phyloP scores from a whole-genome alignment of 2,888 invertebrate genomes.

The Euspilapteryx auroguttella region DNA sequence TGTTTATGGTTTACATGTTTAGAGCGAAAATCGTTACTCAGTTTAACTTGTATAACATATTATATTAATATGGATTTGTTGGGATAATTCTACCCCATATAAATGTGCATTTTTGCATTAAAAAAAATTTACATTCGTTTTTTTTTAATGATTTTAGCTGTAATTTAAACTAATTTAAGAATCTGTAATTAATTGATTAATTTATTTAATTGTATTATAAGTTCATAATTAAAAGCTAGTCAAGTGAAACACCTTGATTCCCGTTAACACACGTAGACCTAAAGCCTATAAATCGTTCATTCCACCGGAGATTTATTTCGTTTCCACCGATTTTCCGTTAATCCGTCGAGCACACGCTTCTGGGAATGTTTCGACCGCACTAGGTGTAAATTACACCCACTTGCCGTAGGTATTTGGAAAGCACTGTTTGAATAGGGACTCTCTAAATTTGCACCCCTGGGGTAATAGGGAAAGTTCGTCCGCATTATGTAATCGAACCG shows the following conservation, averaged over 20 bases:
- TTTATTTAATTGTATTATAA: too few relatives aligned
- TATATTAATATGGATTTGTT: too few relatives aligned
- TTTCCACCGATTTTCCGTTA: slow-evolving; percentile 11
- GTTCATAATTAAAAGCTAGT: too few relatives aligned
- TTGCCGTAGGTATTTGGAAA: slow-evolving; percentile 26
- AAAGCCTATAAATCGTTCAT: slow-evolving; percentile 38
- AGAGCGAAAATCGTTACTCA: too few relatives aligned
- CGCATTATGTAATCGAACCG: slow-evolving; percentile 37
- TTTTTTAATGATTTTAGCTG: too few relatives aligned
- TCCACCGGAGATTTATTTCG: slow-evolving; percentile 37
- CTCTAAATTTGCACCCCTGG: slow-evolving; percentile 36
- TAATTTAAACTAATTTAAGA: too few relatives aligned
- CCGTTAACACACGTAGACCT: not conserved
- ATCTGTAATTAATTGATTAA: too few relatives aligned
- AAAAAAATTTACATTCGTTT: too few relatives aligned
- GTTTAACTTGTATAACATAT: too few relatives aligned
- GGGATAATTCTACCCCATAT: too few relatives aligned
- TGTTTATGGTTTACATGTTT: not conserved
- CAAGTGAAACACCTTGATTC: too few relatives aligned
- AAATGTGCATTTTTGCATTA: too few relatives aligned
- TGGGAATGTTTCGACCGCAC: slow-evolving; percentile 28
- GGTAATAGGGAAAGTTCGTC: slow-evolving; percentile 36
- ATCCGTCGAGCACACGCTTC: slow-evolving; percentile 10
- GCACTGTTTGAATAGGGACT: slow-evolving; percentile 38
- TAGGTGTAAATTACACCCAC: slow-evolving; percentile 33